These are phyloP conservation scores for Nephrotoma guestfalica DNA, from an alignment of 2,888 invertebrate genomes.

Conservation along the genomic window DNA sequence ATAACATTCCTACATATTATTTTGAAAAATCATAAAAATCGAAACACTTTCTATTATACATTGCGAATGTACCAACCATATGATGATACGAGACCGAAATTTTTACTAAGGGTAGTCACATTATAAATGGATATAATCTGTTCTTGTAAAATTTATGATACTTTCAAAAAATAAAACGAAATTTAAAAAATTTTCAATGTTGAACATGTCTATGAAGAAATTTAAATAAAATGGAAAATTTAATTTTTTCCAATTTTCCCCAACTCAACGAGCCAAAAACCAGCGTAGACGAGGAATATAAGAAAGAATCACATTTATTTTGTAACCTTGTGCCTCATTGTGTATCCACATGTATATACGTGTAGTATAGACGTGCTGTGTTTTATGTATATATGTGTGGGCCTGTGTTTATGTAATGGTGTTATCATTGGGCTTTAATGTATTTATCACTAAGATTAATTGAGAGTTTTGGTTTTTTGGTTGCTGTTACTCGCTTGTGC, in stretches of 20 bases:
- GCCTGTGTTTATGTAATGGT: not conserved
- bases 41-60: too few relatives aligned
- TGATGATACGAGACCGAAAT: too few relatives aligned
- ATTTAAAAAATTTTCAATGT: not conserved
- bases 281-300: not conserved
- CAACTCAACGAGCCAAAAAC: not conserved
- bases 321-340: not conserved
- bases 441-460: not conserved
- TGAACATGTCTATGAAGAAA: not conserved
- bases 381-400: not conserved
- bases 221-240: not conserved
- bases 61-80: too few relatives aligned
- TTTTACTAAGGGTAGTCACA: not conserved
- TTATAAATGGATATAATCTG: not conserved
- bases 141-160: not conserved
- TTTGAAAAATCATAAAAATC: too few relatives aligned
- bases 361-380: not conserved
- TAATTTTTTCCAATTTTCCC: not conserved
- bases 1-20: too few relatives aligned
- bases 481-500: not conserved
- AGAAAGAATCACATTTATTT: not conserved
- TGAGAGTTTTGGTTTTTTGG: not conserved
- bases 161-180: not conserved
- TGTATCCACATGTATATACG: not conserved
- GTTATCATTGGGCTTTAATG: not conserved